Conservation (phyloP, 2,888 invertebrate species). For the Cantharis rustica region DNA sequence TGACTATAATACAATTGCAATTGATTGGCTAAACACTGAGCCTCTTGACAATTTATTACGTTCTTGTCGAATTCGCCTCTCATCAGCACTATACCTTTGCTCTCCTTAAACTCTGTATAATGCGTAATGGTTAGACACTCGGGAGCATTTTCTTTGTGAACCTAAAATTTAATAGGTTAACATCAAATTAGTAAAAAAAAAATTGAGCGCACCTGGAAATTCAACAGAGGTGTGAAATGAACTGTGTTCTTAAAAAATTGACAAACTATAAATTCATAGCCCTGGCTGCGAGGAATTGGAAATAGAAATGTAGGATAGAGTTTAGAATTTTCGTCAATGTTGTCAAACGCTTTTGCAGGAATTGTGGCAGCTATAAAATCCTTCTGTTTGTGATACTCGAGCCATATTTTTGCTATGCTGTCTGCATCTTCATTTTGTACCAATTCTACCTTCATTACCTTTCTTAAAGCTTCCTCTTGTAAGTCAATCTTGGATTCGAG, state of each 20-base stretch:
- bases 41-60: constrained; percentile 75
- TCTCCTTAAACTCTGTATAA: constrained; percentile 72
- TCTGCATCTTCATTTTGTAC: constrained; percentile 70
- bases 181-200: not conserved
- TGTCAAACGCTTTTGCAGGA: constrained; percentile 64
- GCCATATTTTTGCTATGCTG: constrained; percentile 80
- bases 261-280: constrained; percentile 84
- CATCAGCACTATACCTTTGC: constrained; percentile 81
- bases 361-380: constrained; percentile 77
- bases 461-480: constrained; percentile 63
- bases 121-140: constrained; percentile 82
- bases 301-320: constrained; percentile 75
- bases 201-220: constrained; percentile 69
- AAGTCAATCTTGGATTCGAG: constrained; percentile 46
- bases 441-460: constrained; percentile 79
- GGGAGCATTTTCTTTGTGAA: constrained; percentile 87
- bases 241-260: constrained; percentile 74
- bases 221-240: constrained; percentile 84
- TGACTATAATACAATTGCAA: constrained; percentile 82
- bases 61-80: constrained; percentile 84
- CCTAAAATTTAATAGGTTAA: constrained; percentile 52
- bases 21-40: constrained; percentile 84
- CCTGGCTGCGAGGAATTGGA: constrained; percentile 79
- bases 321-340: constrained; percentile 63
- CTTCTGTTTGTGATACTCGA: constrained; percentile 77